A percentile compares a stretch with the other conserved stretches of the same genome.
phyloP scores from a whole-genome alignment of 2,113 vertebrate genomes.

The Alethe diademata region DNA sequence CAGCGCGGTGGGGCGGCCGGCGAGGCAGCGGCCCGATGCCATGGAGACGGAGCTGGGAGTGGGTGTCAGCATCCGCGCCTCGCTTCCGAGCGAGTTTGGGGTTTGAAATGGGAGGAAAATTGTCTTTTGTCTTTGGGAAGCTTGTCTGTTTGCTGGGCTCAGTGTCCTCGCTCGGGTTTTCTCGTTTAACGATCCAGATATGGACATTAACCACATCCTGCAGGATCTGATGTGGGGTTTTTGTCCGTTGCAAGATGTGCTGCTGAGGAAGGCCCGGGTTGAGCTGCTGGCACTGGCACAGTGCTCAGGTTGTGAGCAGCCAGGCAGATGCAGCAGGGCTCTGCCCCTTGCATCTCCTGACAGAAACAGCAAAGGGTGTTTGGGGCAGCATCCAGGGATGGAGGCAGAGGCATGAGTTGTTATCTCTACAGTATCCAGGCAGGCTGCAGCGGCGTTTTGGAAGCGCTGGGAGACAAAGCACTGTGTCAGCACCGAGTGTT shows the following conservation, averaged over 20 bases:
- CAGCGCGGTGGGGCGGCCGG: background rate
- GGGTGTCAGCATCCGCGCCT: background rate
- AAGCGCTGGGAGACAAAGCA: slow-evolving; percentile 40
- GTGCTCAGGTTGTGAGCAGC: background rate
- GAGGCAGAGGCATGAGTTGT: background rate
- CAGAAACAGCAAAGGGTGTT: background rate
- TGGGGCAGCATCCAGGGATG: background rate
- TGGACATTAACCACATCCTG: fast-evolving
- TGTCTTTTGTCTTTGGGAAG: background rate
- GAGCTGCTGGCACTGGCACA: fast-evolving
- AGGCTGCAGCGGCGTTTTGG: background rate
- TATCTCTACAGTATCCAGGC: background rate
- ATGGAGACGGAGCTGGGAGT: background rate
- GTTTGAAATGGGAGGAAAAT: background rate
- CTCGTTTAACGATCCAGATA: background rate
- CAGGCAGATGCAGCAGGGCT: background rate
- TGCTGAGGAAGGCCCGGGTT: background rate
- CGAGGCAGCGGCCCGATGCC: background rate
- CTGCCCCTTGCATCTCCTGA: background rate
- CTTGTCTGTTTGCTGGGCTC: background rate
- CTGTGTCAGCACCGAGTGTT: background rate
- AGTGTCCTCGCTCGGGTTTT: background rate
- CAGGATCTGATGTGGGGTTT: background rate
- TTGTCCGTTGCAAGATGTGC: background rate
- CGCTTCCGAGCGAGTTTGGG: background rate